These are phyloP conservation scores for Whitmania pigra DNA, from an alignment of 1,140 invertebrate species.

Conservation along the genomic window DNA sequence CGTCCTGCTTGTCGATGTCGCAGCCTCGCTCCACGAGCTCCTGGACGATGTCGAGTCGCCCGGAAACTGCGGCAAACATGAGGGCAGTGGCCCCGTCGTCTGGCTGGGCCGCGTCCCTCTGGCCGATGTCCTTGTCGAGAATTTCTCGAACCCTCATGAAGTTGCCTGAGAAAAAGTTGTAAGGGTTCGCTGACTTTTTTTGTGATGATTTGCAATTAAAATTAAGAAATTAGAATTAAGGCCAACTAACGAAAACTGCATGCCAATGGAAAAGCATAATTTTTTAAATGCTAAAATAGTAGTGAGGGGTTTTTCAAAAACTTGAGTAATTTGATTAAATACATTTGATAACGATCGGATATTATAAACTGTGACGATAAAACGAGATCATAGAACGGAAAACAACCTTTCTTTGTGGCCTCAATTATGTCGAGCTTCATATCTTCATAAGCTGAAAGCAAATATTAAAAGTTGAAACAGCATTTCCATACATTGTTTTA, in stretches of 20 bases:
- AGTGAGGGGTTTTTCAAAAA: too few relatives aligned
- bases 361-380: background rate
- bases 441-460: constrained; percentile 35
- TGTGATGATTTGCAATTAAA: background rate
- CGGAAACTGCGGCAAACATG: constrained; percentile 43
- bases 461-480: constrained; percentile 13
- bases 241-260: background rate
- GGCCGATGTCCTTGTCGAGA: constrained; percentile 34
- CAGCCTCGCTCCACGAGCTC: constrained; percentile 37
- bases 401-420: constrained; percentile 37
- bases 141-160: constrained; percentile 35
- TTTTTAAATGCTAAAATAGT: too few relatives aligned
- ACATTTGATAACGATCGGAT: background rate
- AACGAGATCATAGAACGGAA: background rate
- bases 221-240: background rate
- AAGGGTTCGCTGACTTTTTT: background rate
- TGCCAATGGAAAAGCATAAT: too few relatives aligned
- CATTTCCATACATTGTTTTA: background rate
- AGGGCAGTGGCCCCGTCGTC: constrained; percentile 42
- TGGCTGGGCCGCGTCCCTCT: constrained; percentile 36
- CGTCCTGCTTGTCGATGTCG: constrained; percentile 41
- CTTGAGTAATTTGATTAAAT: too few relatives aligned
- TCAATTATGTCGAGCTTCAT: constrained; percentile 40
- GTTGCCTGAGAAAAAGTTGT: constrained; percentile 30
- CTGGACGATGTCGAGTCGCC: constrained; percentile 39